phyloP scores from a whole-genome alignment of 2,113 vertebrate species.

The Xiphophorus maculatus region DNA sequence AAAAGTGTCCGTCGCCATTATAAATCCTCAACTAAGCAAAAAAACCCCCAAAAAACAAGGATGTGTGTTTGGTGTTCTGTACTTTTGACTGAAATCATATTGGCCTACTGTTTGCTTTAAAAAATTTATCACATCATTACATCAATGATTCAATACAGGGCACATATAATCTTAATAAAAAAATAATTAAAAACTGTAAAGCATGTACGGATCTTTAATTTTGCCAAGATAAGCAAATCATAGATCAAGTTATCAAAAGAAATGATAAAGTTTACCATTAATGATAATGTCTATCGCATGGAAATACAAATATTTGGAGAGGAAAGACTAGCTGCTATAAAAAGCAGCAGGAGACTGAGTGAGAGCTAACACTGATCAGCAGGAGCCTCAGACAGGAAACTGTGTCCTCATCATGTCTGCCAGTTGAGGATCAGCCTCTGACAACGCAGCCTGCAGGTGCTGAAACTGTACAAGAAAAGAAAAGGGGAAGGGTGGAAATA shows the following conservation, averaged over 20 bases:
- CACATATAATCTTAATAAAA: constrained; percentile 31
- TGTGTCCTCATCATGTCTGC: constrained; percentile 81
- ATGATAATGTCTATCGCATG: constrained; percentile 32
- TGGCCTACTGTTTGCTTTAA: not conserved
- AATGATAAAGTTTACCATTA: not conserved
- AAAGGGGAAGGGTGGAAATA: constrained; percentile 44
- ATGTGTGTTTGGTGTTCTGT: not conserved
- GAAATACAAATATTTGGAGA: constrained; percentile 57
- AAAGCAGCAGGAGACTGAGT: constrained; percentile 42
- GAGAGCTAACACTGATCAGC: constrained; percentile 35
- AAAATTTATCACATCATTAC: not conserved
- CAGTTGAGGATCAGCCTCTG: constrained; percentile 83
- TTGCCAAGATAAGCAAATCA: not conserved
- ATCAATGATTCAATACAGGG: not conserved
- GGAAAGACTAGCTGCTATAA: constrained; percentile 47
- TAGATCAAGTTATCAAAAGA: not conserved
- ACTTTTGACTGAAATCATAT: not conserved
- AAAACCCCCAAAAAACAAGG: too few species aligned
- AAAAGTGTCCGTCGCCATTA: too few species aligned
- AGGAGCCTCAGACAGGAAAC: constrained; percentile 76
- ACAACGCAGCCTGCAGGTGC: constrained; percentile 83
- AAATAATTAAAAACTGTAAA: constrained; percentile 14
- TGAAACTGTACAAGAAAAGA: constrained; percentile 81
- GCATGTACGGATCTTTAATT: constrained; percentile 4
- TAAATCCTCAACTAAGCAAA: not conserved